A percentile compares a stretch with the other conserved stretches of the same genome.
Evolutionary conservation across 2,888 invertebrate species (phyloP).

Genomic region (Mythimna impura): DNA sequence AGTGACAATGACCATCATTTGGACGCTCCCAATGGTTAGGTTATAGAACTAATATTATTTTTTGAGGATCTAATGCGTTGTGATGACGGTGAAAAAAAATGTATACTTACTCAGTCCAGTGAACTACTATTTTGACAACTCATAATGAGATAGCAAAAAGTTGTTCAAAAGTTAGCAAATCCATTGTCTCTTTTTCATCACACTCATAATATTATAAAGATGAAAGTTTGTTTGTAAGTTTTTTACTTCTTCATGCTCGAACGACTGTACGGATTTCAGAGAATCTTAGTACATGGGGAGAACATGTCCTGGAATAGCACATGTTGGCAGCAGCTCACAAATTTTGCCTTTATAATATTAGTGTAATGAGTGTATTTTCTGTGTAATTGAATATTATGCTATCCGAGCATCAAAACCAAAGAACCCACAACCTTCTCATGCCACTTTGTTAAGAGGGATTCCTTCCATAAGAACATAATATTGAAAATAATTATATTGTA

Average conservation of each 20-base stretch:
- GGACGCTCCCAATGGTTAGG: neutral
- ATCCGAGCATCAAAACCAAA: neutral
- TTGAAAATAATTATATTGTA: neutral
- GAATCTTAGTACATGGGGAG: too few relatives aligned
- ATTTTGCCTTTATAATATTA: too few relatives aligned
- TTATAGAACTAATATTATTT: constrained; percentile 20
- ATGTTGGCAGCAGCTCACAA: too few relatives aligned
- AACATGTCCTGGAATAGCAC: too few relatives aligned
- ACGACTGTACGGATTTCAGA: too few relatives aligned
- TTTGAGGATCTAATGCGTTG: neutral
- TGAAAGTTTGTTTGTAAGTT: too few relatives aligned
- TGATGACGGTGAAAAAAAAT: neutral
- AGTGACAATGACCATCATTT: constrained; percentile 40
- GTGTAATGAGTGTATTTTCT: too few relatives aligned
- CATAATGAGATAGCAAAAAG: neutral
- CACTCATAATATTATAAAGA: too few relatives aligned
- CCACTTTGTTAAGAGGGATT: neutral
- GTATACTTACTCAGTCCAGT: neutral
- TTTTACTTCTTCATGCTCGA: too few relatives aligned
- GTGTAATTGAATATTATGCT: too few relatives aligned
- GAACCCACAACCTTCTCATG: neutral
- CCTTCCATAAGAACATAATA: neutral
- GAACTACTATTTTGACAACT: constrained; percentile 6
- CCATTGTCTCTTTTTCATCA: neutral
- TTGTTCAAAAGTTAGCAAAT: neutral